A percentile compares a stretch with the other conserved stretches of the same genome.
phyloP scores from a whole-genome alignment of 2,113 vertebrate genomes.

The Stegostoma tigrinum region DNA sequence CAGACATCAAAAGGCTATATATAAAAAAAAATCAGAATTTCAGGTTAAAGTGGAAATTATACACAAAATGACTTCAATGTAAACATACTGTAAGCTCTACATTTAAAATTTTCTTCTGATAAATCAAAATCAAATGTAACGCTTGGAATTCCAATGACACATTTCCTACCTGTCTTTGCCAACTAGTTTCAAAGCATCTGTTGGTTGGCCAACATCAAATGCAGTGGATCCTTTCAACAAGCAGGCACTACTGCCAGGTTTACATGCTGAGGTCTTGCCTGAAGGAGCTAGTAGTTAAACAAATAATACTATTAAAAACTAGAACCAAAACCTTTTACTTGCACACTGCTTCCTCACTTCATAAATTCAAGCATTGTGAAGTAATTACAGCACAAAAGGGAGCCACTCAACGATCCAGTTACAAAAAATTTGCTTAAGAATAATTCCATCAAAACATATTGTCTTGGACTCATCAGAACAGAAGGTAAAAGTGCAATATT shows the following conservation, averaged over 20 bases:
- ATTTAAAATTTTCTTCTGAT: background rate
- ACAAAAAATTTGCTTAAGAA: too few relatives aligned
- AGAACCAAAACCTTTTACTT: background rate
- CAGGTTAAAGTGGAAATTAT: background rate
- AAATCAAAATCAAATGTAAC: background rate
- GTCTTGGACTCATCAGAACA: too few relatives aligned
- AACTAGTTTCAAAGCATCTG: constrained; percentile 54
- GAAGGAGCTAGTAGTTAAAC: constrained; percentile 45
- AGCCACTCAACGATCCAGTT: background rate
- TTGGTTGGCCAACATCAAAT: constrained; percentile 69
- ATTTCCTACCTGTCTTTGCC: constrained; percentile 67
- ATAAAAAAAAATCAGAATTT: background rate
- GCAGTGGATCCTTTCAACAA: constrained; percentile 52
- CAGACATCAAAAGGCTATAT: background rate
- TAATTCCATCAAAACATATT: too few relatives aligned
- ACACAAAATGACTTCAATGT: background rate
- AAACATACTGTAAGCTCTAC: background rate
- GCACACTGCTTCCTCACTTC: background rate
- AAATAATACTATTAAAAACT: background rate
- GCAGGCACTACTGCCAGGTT: constrained; percentile 71
- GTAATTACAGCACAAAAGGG: background rate
- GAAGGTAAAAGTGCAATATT: too few relatives aligned
- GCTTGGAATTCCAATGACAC: too few relatives aligned
- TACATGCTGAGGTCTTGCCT: constrained; percentile 54
- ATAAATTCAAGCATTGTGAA: background rate